Base-by-base conservation (phyloP, 2,113 vertebrate genomes). In the Xiphophorus hellerii region DNA sequence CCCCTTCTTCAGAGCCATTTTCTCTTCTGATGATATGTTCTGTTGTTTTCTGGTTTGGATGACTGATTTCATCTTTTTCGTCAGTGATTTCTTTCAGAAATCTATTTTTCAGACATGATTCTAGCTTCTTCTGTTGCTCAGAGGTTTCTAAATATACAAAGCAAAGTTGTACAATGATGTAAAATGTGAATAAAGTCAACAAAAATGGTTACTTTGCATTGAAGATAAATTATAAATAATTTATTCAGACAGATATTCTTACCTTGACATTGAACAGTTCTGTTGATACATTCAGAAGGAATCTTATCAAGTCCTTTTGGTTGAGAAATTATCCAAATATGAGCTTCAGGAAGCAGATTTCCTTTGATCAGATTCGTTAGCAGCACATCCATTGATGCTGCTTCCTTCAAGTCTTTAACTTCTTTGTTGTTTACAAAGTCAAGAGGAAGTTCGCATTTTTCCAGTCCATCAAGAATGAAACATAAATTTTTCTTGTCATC, bases 401-500 rank as follows among this genome's bases (percentile, higher is more conserved):
- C 0, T 17, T 39, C 4, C 42, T 62, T 58, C 8, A 83, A 63
- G 12, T 68, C 10, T 11, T 37, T 37, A 3, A 37, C 10, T 3
- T 37, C 10, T 3, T 11, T 37, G 35, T 37, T 37, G 0, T 37
- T 11, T 11, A 3, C 35, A 37, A 37, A 37, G 35, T 37, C 28
- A 27, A 88, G 80, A 0, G 39, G 58, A 77, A 80, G 7, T 66
- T 60, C 0, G 1, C 67, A 87, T 77, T 76, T 0, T 67, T 90
- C 86, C 71, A 90, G 51, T 3, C 73, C 80, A 62, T 87, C 87
- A 3, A 87, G 80, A 37, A 88, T 37, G 67, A 87, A 81, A 30
- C 20, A 13, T n/a, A 82, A 0, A 29, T 70, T 66, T 51, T 17
- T 69, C 3, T 65, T 0, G 1, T 84, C n/a, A 3, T 70, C 75